Percentiles rank a stretch among this genome's conserved stretches.
phyloP scores from a whole-genome alignment of 2,113 vertebrate genomes.

The Mohoua ochrocephala region DNA sequence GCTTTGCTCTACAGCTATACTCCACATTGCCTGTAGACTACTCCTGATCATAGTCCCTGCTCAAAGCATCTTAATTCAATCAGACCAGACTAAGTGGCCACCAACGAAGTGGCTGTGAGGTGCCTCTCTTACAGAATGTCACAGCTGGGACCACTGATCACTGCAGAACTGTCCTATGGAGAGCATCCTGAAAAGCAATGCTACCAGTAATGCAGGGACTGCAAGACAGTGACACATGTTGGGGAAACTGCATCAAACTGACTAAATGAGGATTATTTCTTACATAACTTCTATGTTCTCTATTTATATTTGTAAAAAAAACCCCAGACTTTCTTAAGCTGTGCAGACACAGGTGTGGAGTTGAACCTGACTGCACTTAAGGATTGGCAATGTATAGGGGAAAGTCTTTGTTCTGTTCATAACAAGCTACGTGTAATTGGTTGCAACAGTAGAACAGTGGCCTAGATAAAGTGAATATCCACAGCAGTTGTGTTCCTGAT shows the following conservation, averaged over 20 bases:
- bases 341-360: background rate
- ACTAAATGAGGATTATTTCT: background rate
- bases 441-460: background rate
- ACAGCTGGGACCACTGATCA: background rate
- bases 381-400: background rate
- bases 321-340: background rate
- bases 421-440: background rate
- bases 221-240: background rate
- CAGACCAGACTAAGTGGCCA: background rate
- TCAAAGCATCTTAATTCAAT: background rate
- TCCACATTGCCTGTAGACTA: rapidly evolving
- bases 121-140: background rate
- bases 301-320: background rate
- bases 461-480: background rate
- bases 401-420: background rate
- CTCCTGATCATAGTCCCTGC: background rate
- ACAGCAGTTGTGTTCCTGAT: background rate
- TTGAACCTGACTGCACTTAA: background rate
- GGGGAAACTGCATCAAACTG: background rate
- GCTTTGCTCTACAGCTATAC: background rate
- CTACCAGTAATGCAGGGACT: background rate
- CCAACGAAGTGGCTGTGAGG: background rate
- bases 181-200: background rate
- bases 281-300: background rate
- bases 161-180: background rate